Conservation (phyloP, 2,888 invertebrate species). For the Ornithoptera priamus region DNA sequence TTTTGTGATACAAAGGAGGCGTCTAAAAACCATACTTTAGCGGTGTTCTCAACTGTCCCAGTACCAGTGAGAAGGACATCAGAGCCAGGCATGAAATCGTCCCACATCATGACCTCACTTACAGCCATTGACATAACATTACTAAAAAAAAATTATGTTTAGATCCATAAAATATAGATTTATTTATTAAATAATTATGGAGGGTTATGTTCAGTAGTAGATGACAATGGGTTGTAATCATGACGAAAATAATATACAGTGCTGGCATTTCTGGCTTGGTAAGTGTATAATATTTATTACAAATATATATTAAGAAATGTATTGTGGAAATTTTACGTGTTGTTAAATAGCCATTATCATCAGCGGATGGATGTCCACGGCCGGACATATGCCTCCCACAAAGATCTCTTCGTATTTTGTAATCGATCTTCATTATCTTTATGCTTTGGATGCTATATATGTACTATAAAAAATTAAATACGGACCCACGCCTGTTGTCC, state of each 20-base stretch:
- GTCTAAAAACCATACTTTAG: slow-evolving; percentile 71
- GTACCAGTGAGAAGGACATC: slow-evolving; percentile 70
- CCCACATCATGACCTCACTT: slow-evolving; percentile 59
- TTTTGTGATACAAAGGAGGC: slow-evolving; percentile 61
- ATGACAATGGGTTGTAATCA: background rate
- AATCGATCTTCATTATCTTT: no score
- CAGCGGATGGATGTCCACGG: no score
- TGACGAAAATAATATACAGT: no score
- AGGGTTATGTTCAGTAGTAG: background rate
- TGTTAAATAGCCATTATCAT: no score
- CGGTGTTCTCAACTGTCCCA: slow-evolving; percentile 59
- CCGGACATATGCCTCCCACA: no score
- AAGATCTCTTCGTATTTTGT: no score
- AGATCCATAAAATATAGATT: background rate
- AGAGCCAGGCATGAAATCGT: slow-evolving; percentile 62
- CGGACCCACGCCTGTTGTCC: slow-evolving; percentile 70
- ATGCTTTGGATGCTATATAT: no score
- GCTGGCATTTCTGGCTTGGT: no score
- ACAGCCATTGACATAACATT: slow-evolving; percentile 69
- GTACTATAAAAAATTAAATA: background rate
- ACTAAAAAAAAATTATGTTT: slow-evolving; percentile 38
- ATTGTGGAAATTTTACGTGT: no score
- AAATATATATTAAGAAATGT: no score
- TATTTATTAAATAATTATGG: background rate
- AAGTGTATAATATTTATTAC: no score